phyloP scores from a whole-genome alignment of 2,113 vertebrate genomes.

The Osmerus mordax region DNA sequence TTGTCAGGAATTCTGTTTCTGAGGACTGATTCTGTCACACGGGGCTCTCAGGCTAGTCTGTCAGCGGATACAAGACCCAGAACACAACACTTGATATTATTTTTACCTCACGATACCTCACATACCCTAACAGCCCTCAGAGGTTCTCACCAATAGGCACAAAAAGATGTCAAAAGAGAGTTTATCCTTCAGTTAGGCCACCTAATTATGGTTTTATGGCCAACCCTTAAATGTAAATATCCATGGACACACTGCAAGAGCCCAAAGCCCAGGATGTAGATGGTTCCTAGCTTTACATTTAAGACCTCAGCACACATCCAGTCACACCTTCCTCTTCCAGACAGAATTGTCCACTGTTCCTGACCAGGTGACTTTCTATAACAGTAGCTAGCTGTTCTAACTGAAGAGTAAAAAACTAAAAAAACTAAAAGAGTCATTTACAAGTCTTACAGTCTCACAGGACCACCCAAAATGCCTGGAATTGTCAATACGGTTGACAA shows the following conservation, averaged over 20 bases:
- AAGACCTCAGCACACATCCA: not conserved
- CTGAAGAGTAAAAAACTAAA: too few species aligned
- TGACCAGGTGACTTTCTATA: not conserved
- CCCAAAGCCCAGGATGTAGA: too few species aligned
- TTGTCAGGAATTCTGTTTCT: constrained; percentile 12
- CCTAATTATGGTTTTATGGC: not conserved
- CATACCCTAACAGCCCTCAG: constrained; percentile 22
- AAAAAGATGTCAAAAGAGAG: not conserved
- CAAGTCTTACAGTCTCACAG: too few species aligned
- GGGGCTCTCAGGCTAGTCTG: not conserved
- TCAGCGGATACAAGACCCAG: constrained; percentile 4
- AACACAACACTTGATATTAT: constrained; percentile 2
- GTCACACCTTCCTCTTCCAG: constrained; percentile 6
- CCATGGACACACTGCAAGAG: not conserved
- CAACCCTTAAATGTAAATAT: not conserved
- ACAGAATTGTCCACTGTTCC: constrained; percentile 31
- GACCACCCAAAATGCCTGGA: too few species aligned
- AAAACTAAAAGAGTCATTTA: too few species aligned
- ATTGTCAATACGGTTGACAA: too few species aligned
- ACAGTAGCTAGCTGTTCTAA: too few species aligned
- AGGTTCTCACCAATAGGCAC: not conserved
- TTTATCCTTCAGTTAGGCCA: not conserved
- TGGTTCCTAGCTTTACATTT: too few species aligned
- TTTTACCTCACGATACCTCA: not conserved
- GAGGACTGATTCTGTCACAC: not conserved